These are phyloP conservation scores for Gasterosteus aculeatus DNA, from an alignment of 2,113 vertebrate genomes.

Conservation along the genomic window DNA sequence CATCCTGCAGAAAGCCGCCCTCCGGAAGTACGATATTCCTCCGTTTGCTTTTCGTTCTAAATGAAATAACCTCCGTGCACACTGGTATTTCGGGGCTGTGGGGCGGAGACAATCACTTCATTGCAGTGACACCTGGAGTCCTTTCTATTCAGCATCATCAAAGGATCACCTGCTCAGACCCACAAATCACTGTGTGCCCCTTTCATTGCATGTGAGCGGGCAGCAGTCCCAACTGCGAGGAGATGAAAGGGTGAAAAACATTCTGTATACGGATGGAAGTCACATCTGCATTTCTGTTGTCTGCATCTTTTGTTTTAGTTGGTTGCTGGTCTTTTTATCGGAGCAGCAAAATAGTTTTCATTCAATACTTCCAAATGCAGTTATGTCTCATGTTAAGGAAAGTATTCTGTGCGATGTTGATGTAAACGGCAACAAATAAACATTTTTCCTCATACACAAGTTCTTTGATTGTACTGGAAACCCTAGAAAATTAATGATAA, in stretches of 20 bases:
- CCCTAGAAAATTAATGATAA: neutral
- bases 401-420: neutral
- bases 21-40: neutral
- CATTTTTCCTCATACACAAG: neutral
- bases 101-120: constrained; percentile 31
- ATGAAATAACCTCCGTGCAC: neutral
- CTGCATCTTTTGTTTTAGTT: neutral
- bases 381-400: neutral
- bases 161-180: constrained; percentile 67
- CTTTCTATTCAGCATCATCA: constrained; percentile 65
- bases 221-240: constrained; percentile 13
- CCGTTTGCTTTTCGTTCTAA: neutral
- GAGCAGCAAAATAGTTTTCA: neutral
- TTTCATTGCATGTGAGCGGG: constrained; percentile 33
- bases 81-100: constrained; percentile 9
- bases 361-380: neutral
- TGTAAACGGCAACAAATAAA: neutral
- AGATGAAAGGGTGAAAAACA: constrained; percentile 57
- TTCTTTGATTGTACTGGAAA: neutral
- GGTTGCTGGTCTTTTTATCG: neutral
- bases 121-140: constrained; percentile 66
- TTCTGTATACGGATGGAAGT: constrained; percentile 1
- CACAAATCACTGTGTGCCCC: constrained; percentile 33
- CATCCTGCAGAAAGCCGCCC: neutral
- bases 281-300: neutral